phyloP scores from a whole-genome alignment of 2,797 vertebrate species.

The Morelia viridis region DNA sequence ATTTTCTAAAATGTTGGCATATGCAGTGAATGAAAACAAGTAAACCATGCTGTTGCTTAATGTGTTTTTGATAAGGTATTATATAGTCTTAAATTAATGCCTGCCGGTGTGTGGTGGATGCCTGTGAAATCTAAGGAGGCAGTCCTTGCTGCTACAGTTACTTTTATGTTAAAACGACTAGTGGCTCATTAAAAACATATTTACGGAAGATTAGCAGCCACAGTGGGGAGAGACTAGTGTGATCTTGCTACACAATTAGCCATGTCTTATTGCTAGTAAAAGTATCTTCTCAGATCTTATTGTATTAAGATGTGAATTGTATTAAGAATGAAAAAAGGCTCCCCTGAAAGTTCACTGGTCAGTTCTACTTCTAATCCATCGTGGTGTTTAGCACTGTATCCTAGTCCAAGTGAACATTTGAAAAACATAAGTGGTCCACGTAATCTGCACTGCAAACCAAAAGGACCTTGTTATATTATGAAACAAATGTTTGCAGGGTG shows the following conservation, averaged over 20 bases:
- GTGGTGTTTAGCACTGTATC: neutral
- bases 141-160: conserved; percentile 32
- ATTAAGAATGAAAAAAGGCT: neutral
- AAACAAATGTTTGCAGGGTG: neutral
- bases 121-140: conserved; percentile 30
- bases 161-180: neutral
- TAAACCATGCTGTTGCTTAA: conserved; percentile 19
- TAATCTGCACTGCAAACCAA: too few species aligned
- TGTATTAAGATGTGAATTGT: neutral
- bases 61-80: neutral
- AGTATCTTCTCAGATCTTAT: neutral
- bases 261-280: neutral
- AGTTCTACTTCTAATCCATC: neutral
- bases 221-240: conserved; percentile 14
- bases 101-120: conserved; percentile 5
- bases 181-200: conserved; percentile 31
- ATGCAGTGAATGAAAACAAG: neutral
- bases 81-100: conserved; percentile 5
- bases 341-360: neutral
- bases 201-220: conserved; percentile 33
- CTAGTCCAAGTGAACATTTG: neutral
- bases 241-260: conserved; percentile 18
- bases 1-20: neutral
- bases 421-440: neutral
- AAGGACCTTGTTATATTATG: neutral